These are phyloP conservation scores for Parus major DNA, from an alignment of 2,113 vertebrate genomes.

Conservation along the genomic window DNA sequence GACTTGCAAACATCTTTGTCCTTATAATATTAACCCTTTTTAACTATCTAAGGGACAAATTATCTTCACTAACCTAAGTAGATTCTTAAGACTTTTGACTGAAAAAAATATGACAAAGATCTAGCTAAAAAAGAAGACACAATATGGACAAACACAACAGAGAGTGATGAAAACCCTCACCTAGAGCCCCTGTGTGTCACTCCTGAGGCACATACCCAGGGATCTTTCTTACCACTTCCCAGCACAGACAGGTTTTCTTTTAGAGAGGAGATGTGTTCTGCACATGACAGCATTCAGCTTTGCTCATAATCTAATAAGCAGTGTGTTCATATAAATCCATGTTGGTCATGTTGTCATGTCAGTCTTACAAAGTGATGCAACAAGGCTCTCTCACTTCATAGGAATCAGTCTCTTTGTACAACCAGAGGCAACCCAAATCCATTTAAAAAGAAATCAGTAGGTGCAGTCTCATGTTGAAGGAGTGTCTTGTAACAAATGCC, in stretches of 20 bases:
- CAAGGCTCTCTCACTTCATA: background rate
- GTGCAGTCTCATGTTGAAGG: background rate
- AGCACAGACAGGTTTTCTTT: background rate
- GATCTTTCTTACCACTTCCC: background rate
- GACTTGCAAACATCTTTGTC: background rate
- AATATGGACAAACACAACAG: background rate
- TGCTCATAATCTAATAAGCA: slow-evolving; percentile 38
- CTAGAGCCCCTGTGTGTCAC: background rate
- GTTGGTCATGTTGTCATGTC: slow-evolving; percentile 26
- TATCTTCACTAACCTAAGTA: background rate
- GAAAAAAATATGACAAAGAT: background rate
- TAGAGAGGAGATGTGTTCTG: background rate
- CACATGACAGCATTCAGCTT: background rate
- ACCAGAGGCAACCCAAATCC: slow-evolving; percentile 27
- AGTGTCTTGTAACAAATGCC: background rate
- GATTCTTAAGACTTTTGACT: background rate
- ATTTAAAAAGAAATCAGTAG: slow-evolving; percentile 12
- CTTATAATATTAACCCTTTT: background rate
- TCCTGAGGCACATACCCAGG: background rate
- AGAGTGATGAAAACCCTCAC: background rate
- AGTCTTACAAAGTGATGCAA: background rate
- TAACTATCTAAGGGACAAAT: background rate
- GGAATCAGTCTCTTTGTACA: slow-evolving; percentile 36
- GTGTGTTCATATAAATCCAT: background rate
- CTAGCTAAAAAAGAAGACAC: background rate